phyloP scores from a whole-genome alignment of 1,140 invertebrate genomes.

The Telenomus remus region DNA sequence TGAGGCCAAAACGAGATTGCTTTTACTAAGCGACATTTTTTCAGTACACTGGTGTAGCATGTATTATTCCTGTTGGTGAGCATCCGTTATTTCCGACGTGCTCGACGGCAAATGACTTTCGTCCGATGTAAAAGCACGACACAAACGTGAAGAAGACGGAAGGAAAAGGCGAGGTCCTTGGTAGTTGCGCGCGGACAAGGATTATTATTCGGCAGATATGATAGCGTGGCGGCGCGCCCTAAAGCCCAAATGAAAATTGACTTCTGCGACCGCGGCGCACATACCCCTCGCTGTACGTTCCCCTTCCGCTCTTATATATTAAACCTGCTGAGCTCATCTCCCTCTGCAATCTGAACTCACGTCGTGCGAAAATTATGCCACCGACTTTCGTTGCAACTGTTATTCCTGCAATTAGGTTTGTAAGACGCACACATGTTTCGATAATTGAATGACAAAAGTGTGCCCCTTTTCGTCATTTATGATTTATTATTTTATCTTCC shows the following conservation, averaged over 20 bases:
- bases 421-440: constrained; percentile 21
- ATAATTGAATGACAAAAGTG: too few species aligned
- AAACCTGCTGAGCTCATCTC: constrained; percentile 35
- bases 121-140: constrained; percentile 31
- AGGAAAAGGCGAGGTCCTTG: constrained; percentile 27
- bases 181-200: constrained; percentile 48
- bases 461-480: too few species aligned
- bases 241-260: constrained; percentile 68
- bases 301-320: constrained; percentile 37
- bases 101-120: constrained; percentile 50
- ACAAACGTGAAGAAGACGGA: constrained; percentile 28
- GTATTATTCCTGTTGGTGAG: constrained; percentile 52
- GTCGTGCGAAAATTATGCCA: constrained; percentile 31
- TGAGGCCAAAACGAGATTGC: constrained; percentile 52
- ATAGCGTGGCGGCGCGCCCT: constrained; percentile 66
- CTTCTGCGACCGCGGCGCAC: constrained; percentile 56
- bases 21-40: constrained; percentile 48
- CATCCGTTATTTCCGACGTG: constrained; percentile 50
- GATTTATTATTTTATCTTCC: neutral
- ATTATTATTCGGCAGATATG: constrained; percentile 68
- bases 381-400: constrained; percentile 41
- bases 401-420: constrained; percentile 41
- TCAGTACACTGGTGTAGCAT: constrained; percentile 42
- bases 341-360: constrained; percentile 44
- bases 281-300: constrained; percentile 51